Evolutionary conservation across 2,113 vertebrate species (phyloP).

Genomic region (Cynocephalus volans): DNA sequence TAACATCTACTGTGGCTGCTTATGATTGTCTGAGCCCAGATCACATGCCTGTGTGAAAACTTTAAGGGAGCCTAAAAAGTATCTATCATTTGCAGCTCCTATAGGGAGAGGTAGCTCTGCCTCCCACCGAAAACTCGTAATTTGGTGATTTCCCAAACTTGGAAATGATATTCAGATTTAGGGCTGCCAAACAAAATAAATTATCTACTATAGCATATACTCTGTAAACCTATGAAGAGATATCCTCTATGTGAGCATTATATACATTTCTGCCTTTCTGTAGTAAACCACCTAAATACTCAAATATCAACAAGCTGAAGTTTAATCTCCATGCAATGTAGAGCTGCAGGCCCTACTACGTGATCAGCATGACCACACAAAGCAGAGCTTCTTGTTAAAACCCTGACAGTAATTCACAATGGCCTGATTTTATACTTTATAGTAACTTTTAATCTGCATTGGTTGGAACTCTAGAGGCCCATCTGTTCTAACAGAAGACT

Average conservation of each 20-base stretch:
- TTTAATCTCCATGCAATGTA: constrained; percentile 79
- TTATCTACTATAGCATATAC: not conserved
- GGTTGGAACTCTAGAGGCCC: constrained; percentile 83
- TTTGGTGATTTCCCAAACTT: constrained; percentile 39
- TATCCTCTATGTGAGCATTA: not conserved
- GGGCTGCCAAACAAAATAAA: constrained; percentile 33
- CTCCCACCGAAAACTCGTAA: constrained; percentile 54
- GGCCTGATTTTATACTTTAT: constrained; percentile 87
- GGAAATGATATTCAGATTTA: constrained; percentile 27
- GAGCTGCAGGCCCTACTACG: constrained; percentile 56
- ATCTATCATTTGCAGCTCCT: not conserved
- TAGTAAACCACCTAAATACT: constrained; percentile 77
- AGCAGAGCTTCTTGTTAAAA: constrained; percentile 81
- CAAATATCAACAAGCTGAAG: constrained; percentile 59
- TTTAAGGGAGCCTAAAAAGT: not conserved
- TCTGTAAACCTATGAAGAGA: constrained; percentile 41
- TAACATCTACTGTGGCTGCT: not conserved
- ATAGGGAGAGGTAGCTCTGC: constrained; percentile 27
- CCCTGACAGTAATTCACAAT: constrained; percentile 87
- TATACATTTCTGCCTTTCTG: constrained; percentile 66
- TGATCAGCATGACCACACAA: constrained; percentile 77
- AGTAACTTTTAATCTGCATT: constrained; percentile 85
- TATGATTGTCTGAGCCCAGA: not conserved
- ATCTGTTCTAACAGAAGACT: constrained; percentile 85
- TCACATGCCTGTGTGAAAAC: not conserved